Conservation (phyloP, 2,888 invertebrate species). For the Acanthosepion esculentum region DNA sequence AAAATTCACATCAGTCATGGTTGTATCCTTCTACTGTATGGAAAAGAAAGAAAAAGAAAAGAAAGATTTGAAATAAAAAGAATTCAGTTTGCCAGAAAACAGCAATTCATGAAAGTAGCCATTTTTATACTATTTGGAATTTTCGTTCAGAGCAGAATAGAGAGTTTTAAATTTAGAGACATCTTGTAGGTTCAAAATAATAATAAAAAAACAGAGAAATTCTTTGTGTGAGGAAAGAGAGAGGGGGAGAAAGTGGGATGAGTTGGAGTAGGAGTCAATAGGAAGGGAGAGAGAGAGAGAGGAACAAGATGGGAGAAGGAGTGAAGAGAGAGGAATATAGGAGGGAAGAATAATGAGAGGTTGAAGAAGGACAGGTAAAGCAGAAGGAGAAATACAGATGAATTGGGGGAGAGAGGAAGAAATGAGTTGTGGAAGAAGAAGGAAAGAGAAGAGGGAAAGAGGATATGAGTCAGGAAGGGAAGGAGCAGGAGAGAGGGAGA, state of each 20-base stretch:
- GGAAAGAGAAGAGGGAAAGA: not conserved
- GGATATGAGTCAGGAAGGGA: not conserved
- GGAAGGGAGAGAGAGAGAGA: not conserved
- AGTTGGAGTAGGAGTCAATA: not conserved
- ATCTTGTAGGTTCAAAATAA: not conserved
- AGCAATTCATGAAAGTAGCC: not conserved
- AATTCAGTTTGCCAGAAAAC: not conserved
- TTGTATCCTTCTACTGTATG: too few species aligned
- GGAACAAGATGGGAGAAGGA: not conserved
- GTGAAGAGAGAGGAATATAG: not conserved
- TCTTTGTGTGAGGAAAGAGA: not conserved
- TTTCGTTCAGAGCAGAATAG: not conserved
- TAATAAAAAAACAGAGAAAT: too few species aligned
- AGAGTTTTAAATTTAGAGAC: not conserved
- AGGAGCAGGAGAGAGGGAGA: not conserved
- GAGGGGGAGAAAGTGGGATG: not conserved
- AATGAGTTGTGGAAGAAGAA: not conserved
- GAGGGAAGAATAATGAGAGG: not conserved
- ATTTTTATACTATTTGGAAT: not conserved
- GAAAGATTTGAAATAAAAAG: not conserved
- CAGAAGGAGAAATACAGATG: not conserved
- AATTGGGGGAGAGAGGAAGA: not conserved
- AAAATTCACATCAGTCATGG: not conserved
- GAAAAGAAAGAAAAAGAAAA: too few species aligned
- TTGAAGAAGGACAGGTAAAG: not conserved